These are phyloP conservation scores for Mesitornis unicolor DNA, from an alignment of 2,113 vertebrate genomes.

Conservation along the genomic window DNA sequence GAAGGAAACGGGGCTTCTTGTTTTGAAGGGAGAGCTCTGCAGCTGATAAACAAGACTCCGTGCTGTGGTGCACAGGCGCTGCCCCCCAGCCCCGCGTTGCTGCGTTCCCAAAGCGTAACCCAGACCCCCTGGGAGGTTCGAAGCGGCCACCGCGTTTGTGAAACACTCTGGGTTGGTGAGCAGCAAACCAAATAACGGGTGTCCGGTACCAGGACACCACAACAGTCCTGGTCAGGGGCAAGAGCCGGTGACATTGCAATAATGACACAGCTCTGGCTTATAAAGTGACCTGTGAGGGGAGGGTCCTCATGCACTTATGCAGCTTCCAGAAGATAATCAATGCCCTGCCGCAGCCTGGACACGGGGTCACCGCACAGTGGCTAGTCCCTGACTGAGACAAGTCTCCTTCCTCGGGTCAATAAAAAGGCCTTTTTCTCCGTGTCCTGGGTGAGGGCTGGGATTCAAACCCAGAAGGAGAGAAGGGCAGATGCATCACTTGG, in stretches of 20 bases:
- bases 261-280: background rate
- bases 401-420: background rate
- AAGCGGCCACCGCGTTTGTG: rapidly evolving
- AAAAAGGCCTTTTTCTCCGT: background rate
- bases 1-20: background rate
- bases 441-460: background rate
- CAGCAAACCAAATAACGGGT: background rate
- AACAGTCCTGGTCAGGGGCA: background rate
- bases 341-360: background rate
- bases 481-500: background rate
- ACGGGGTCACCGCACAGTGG: background rate
- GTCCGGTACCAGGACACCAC: background rate
- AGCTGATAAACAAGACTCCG: slow-evolving; percentile 10
- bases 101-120: background rate
- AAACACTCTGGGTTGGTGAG: background rate
- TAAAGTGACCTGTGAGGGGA: background rate
- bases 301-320: background rate
- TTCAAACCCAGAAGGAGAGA: background rate
- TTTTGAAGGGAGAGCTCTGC: background rate
- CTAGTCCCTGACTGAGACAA: background rate
- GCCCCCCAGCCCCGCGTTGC: background rate
- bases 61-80: background rate
- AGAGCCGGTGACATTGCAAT: background rate
- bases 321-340: background rate
- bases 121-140: background rate